phyloP scores from a whole-genome alignment of 2,113 vertebrate species.

The Nothobranchius kuhntae region DNA sequence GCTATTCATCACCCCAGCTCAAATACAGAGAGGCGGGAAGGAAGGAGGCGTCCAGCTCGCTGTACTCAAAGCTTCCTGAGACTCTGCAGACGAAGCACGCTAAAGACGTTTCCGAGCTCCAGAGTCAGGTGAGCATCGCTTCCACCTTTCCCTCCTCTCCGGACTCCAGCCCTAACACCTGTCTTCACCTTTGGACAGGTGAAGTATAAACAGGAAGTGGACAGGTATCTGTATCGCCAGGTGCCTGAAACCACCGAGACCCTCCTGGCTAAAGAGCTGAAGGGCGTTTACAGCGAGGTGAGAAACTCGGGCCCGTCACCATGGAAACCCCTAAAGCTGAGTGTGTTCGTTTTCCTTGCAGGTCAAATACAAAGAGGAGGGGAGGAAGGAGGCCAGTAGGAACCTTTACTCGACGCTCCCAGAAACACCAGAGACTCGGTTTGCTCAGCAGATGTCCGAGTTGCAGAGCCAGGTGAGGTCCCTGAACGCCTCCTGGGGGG shows the following conservation, averaged over 20 bases:
- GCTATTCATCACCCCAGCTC: constrained; percentile 58
- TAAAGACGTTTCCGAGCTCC: constrained; percentile 51
- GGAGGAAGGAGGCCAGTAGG: constrained; percentile 76
- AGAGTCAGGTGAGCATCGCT: constrained; percentile 56
- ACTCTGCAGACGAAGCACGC: constrained; percentile 71
- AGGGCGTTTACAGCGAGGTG: constrained; percentile 60
- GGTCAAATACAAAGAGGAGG: constrained; percentile 82
- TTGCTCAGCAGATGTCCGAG: constrained; percentile 63
- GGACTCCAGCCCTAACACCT: no score
- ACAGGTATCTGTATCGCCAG: constrained; percentile 57
- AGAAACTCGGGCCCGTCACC: background rate
- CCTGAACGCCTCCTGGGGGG: background rate
- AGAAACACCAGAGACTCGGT: constrained; percentile 56
- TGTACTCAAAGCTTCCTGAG: constrained; percentile 87
- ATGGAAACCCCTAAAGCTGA: background rate
- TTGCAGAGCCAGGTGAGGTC: constrained; percentile 68
- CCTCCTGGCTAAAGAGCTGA: constrained; percentile 52
- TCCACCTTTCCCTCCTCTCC: background rate
- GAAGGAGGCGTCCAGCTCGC: constrained; percentile 74
- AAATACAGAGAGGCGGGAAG: constrained; percentile 85
- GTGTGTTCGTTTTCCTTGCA: background rate
- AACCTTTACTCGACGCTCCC: constrained; percentile 82
- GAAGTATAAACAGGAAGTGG: constrained; percentile 58
- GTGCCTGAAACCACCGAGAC: constrained; percentile 64
- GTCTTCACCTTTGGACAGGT: constrained; percentile 42